Evolutionary conservation across 2,888 invertebrate species (phyloP).

Genomic region (Sialis lutaria): DNA sequence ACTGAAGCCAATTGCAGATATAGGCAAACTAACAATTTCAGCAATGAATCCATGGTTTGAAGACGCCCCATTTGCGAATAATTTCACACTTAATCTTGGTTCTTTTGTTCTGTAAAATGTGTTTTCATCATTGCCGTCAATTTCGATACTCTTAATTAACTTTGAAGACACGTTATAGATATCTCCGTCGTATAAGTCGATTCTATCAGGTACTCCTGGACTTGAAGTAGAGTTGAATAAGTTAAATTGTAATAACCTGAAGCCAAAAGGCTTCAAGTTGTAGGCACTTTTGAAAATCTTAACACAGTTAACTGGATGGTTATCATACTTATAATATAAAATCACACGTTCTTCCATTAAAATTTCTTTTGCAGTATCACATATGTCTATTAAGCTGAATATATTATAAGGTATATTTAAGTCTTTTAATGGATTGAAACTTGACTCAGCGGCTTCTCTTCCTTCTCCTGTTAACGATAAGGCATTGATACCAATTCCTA

Average conservation of each 20-base stretch:
- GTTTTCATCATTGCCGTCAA: slow-evolving; percentile 52
- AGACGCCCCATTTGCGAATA: slow-evolving; percentile 91
- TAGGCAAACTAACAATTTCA: slow-evolving; percentile 87
- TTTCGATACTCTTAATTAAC: slow-evolving; percentile 52
- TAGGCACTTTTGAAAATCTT: slow-evolving; percentile 86
- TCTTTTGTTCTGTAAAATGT: slow-evolving; percentile 57
- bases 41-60: slow-evolving; percentile 93
- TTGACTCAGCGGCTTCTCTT: slow-evolving; percentile 69
- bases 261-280: slow-evolving; percentile 74
- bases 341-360: slow-evolving; percentile 77
- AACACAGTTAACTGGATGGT: slow-evolving; percentile 89
- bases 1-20: slow-evolving; percentile 80
- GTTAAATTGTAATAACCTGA: slow-evolving; percentile 79
- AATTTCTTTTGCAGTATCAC: slow-evolving; percentile 86
- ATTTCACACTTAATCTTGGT: slow-evolving; percentile 70
- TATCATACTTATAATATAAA: slow-evolving; percentile 93
- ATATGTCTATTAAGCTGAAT: slow-evolving; percentile 91
- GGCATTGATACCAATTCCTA: slow-evolving; percentile 81
- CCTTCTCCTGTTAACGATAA: slow-evolving; percentile 88
- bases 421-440: slow-evolving; percentile 70
- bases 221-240: slow-evolving; percentile 74
- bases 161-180: slow-evolving; percentile 70
- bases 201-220: slow-evolving; percentile 66
- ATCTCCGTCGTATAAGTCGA: slow-evolving; percentile 83
- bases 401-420: slow-evolving; percentile 75